Conservation (phyloP, 2,113 vertebrate genomes). For the Peucedramus taeniatus region DNA sequence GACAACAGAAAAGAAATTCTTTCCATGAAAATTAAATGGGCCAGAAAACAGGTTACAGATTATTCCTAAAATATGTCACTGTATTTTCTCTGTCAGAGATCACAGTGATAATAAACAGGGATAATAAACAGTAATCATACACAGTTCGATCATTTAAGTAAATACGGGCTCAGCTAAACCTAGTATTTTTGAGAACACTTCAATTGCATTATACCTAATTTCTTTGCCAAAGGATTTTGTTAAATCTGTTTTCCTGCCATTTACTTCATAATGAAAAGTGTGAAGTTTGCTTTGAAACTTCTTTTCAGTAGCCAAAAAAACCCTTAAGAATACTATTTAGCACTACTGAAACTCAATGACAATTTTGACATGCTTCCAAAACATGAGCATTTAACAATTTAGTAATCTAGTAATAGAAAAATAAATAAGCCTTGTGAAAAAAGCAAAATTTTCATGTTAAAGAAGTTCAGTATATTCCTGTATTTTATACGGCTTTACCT, state of each 20-base stretch:
- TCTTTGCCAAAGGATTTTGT: background rate
- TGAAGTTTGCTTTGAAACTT: background rate
- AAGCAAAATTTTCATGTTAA: background rate
- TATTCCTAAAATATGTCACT: background rate
- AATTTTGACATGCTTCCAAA: background rate
- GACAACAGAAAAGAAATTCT: background rate
- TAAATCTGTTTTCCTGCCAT: background rate
- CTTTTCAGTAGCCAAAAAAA: background rate
- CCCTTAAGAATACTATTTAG: background rate
- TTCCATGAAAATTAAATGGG: background rate
- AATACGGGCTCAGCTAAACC: background rate
- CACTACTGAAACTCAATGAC: background rate
- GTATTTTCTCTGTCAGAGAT: background rate
- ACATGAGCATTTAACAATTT: background rate
- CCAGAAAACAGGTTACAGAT: background rate
- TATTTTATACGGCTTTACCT: constrained; percentile 68
- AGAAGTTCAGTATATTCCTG: background rate
- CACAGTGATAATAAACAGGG: background rate
- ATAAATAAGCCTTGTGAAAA: background rate
- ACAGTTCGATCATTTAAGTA: background rate
- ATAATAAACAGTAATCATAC: background rate
- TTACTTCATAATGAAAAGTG: background rate
- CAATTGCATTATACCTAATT: background rate
- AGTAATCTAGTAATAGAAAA: background rate
- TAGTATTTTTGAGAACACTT: background rate